A percentile compares a stretch with the other conserved stretches of the same genome.
Evolutionary conservation across 2,113 vertebrate species (phyloP).

Genomic region (Camelus dromedarius): DNA sequence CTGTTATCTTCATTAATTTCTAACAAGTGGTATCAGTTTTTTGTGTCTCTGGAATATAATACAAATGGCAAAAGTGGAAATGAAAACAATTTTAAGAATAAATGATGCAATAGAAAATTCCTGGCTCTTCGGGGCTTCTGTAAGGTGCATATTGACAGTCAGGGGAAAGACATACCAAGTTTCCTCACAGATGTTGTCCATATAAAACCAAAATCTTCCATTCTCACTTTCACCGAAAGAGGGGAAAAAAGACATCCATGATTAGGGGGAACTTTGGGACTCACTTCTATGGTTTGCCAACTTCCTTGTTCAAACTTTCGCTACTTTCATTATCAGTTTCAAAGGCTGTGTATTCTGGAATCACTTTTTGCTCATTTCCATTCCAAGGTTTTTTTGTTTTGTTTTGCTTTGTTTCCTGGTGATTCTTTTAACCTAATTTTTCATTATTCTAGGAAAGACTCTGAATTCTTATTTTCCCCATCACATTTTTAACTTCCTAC

Average conservation of each 20-base stretch:
- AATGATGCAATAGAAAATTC: slow-evolving; percentile 85
- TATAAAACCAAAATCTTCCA: slow-evolving; percentile 60
- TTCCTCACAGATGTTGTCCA: slow-evolving; percentile 73
- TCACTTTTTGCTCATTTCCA: slow-evolving; percentile 75
- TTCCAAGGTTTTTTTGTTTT: neutral
- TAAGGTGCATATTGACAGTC: slow-evolving; percentile 28
- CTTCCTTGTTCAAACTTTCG: slow-evolving; percentile 81
- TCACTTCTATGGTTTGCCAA: slow-evolving; percentile 72
- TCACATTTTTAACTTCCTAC: slow-evolving; percentile 70
- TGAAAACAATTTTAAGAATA: slow-evolving; percentile 74
- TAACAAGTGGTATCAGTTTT: neutral
- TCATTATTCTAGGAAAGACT: slow-evolving; percentile 77
- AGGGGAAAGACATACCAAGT: slow-evolving; percentile 78
- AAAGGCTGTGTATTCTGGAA: slow-evolving; percentile 72
- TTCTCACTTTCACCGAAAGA: slow-evolving; percentile 72
- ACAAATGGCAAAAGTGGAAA: slow-evolving; percentile 85
- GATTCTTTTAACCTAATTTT: slow-evolving; percentile 78
- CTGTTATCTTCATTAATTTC: slow-evolving; percentile 53
- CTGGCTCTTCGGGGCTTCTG: slow-evolving; percentile 81
- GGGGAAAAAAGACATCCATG: slow-evolving; percentile 62
- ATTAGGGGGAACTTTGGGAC: slow-evolving; percentile 70
- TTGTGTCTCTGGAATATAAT: slow-evolving; percentile 49
- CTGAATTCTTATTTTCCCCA: slow-evolving; percentile 73
- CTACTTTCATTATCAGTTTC: slow-evolving; percentile 80
- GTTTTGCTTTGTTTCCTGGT: neutral